These are phyloP conservation scores for Rhagium mordax DNA, from an alignment of 2,888 invertebrate species.

Conservation along the genomic window DNA sequence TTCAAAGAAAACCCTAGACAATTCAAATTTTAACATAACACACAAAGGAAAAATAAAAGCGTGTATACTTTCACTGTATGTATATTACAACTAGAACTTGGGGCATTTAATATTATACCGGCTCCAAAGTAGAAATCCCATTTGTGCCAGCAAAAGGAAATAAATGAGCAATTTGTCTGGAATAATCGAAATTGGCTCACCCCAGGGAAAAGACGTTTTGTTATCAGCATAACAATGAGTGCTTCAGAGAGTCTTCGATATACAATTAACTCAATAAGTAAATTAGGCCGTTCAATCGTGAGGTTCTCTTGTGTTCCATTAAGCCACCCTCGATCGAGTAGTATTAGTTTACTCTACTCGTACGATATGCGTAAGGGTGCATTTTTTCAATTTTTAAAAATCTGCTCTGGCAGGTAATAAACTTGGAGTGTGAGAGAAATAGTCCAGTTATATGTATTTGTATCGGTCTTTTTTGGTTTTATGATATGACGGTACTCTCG, in stretches of 20 bases:
- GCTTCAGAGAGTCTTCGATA: constrained; percentile 42
- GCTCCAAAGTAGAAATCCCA: constrained; percentile 31
- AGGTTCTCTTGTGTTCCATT: constrained; percentile 40
- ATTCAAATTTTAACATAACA: constrained; percentile 4
- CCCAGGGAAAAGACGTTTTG: constrained; percentile 43
- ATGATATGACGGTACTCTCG: too few relatives aligned
- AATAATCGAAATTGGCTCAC: constrained; percentile 45
- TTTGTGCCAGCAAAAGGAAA: constrained; percentile 38
- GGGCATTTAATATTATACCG: constrained; percentile 27
- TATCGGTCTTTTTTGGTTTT: too few relatives aligned
- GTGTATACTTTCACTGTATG: constrained; percentile 8
- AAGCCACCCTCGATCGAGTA: constrained; percentile 27
- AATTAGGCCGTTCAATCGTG: constrained; percentile 42
- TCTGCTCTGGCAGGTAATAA: neutral
- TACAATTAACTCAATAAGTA: constrained; percentile 48
- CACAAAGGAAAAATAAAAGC: constrained; percentile 14
- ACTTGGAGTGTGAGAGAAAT: neutral
- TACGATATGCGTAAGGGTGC: constrained; percentile 34
- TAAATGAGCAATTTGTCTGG: constrained; percentile 46
- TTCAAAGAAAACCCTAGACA: neutral
- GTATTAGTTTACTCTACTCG: constrained; percentile 38
- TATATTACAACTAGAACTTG: constrained; percentile 22
- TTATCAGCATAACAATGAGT: constrained; percentile 50
- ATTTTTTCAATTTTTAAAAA: constrained; percentile 18
- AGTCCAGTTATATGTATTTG: neutral